These are phyloP conservation scores for Podabrus alpinus DNA, from an alignment of 2,888 invertebrate species.

Conservation along the genomic window DNA sequence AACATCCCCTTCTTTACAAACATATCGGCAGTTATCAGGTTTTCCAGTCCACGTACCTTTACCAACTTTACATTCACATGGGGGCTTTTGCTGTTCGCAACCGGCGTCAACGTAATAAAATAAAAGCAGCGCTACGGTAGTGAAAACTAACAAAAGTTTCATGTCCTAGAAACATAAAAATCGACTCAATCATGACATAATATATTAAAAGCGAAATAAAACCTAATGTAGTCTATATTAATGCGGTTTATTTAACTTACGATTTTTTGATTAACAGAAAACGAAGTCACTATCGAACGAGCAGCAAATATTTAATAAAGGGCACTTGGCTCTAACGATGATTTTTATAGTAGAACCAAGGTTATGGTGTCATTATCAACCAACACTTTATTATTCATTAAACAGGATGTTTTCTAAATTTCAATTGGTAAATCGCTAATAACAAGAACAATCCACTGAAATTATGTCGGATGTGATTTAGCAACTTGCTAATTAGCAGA, in stretches of 20 bases:
- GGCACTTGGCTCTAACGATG: not conserved
- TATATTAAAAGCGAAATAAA: no score
- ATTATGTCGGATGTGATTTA: no score
- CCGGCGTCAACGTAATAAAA: constrained; percentile 5
- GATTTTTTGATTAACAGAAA: not conserved
- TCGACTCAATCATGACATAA: not conserved
- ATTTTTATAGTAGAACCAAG: not conserved
- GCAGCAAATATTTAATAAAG: not conserved
- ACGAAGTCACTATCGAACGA: not conserved
- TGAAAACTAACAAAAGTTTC: not conserved
- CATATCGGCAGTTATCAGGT: constrained; percentile 15
- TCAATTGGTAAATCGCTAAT: not conserved
- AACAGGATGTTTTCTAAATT: not conserved
- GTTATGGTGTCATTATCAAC: not conserved
- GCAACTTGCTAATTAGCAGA: no score
- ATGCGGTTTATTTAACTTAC: not conserved
- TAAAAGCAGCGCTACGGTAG: not conserved
- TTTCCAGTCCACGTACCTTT: constrained; percentile 14
- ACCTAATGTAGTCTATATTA: no score
- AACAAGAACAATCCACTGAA: not conserved
- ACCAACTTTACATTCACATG: constrained; percentile 13
- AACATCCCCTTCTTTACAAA: constrained; percentile 14
- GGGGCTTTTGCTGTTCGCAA: constrained; percentile 11
- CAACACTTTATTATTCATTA: not conserved
- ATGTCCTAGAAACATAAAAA: not conserved